Evolutionary conservation across 1,140 invertebrate species (phyloP), one percentile per base, ranked within the genome.

Genomic region (Caenorhabditis briggsae): DNA sequence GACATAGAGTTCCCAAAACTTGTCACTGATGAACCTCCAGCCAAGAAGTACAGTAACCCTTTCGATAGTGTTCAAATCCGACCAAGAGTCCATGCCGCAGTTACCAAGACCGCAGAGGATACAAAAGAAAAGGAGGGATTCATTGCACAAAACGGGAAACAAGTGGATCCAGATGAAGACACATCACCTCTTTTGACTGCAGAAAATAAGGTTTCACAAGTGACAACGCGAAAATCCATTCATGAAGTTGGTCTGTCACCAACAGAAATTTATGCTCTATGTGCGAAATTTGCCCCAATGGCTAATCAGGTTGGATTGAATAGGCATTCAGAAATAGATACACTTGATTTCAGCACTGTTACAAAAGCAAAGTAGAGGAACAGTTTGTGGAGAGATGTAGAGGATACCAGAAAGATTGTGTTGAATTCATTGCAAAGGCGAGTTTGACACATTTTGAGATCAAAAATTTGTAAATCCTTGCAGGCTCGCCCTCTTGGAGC

Each of bases 351-450:
- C 61, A 88, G 86, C 78, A 89, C 43, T 89, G 89, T 50, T 89
- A 89, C 61, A 83, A 61, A 16, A 82, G 53, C 53, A 84, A 89
- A 64, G 85, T 90, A 14, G 87, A 88, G 14, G 59, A 65, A 33
- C 64, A 90, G 33, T 90, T 86, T 41, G 14, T 90, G 7, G 89
- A 88, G 16, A 86, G 86, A 84, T 90, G 89, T 59, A 59, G 87
- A 41, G 88, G 88, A 53, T 90, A 90, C 43, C 50, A 82, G 11
- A 43, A 61, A 12, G 89, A 90, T 58, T 90, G 89, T 46, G 84
- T 55, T 14, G 82, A 88, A 48, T 89, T 82, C 48, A 86, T 89
- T 41, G 64, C 50, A 23, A 86, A 89, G 25, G 61, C 33, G n/a
- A 87, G 82, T n/a, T 12, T 8, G 25, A 12, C 16, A 82, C 2